Conservation (phyloP, 2,888 invertebrate genomes). For the Sarcophaga caerulescens region DNA sequence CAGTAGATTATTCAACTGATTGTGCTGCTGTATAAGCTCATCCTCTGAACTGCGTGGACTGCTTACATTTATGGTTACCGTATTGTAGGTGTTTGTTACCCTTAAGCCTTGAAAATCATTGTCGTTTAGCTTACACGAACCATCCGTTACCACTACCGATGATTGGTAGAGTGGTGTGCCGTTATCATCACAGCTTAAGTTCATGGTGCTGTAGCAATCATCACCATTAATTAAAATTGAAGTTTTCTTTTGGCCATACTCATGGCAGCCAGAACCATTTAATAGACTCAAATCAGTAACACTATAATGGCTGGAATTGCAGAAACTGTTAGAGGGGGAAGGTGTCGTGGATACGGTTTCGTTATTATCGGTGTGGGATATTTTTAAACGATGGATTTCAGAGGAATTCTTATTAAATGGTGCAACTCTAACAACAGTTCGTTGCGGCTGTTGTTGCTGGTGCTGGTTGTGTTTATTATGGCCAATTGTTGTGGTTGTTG, state of each 20-base stretch:
- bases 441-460: constrained; percentile 71
- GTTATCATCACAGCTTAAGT: constrained; percentile 84
- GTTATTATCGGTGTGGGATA: constrained; percentile 83
- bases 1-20: constrained; percentile 78
- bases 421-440: constrained; percentile 82
- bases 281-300: constrained; percentile 59
- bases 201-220: constrained; percentile 89
- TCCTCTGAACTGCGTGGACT: constrained; percentile 75
- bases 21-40: constrained; percentile 78
- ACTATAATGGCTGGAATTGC: constrained; percentile 60
- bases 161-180: constrained; percentile 86
- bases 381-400: constrained; percentile 83
- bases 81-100: constrained; percentile 83
- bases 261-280: constrained; percentile 49
- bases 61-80: constrained; percentile 84
- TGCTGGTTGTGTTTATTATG: constrained; percentile 5
- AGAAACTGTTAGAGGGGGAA: background rate
- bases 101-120: constrained; percentile 74
- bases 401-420: constrained; percentile 78
- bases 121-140: constrained; percentile 67
- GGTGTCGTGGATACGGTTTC: constrained; percentile 23
- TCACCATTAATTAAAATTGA: constrained; percentile 89
- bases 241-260: constrained; percentile 83
- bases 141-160: constrained; percentile 87
- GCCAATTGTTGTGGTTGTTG: constrained; percentile 19